Percentiles rank a stretch among this genome's conserved stretches.
These are phyloP conservation scores for Paralichthys olivaceus DNA, from an alignment of 2,113 vertebrate genomes.

Conservation along the genomic window DNA sequence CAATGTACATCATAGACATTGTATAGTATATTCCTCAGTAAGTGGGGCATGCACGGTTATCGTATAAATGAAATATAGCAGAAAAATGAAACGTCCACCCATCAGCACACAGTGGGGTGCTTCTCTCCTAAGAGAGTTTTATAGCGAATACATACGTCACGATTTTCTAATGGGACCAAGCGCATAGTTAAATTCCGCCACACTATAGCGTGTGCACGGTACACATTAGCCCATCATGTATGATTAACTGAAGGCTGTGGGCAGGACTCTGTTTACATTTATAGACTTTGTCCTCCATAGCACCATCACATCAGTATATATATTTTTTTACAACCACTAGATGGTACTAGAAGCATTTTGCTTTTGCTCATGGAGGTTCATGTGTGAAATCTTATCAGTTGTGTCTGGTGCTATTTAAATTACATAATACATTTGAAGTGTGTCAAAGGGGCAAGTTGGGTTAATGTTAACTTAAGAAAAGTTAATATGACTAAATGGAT, in stretches of 20 bases:
- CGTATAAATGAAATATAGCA: slow-evolving; percentile 28
- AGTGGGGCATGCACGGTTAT: slow-evolving; percentile 27
- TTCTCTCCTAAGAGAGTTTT: slow-evolving; percentile 32
- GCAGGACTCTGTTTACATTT: not conserved
- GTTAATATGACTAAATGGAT: not conserved
- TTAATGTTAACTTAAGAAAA: slow-evolving; percentile 2
- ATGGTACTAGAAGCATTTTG: slow-evolving; percentile 76
- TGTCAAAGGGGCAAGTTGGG: not conserved
- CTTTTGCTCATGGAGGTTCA: slow-evolving; percentile 20
- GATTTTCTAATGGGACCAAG: slow-evolving; percentile 40
- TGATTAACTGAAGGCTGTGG: slow-evolving; percentile 43
- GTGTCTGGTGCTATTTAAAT: slow-evolving; percentile 43
- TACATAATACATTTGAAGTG: slow-evolving; percentile 40
- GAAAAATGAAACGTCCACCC: slow-evolving; percentile 19
- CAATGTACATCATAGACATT: slow-evolving; percentile 16
- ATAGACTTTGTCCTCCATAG: not conserved
- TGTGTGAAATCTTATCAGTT: slow-evolving; percentile 16
- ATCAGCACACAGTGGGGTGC: slow-evolving; percentile 47
- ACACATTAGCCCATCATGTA: slow-evolving; percentile 22
- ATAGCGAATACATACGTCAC: slow-evolving; percentile 17
- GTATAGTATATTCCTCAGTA: slow-evolving; percentile 10
- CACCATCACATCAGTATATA: not conserved
- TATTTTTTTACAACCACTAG: slow-evolving; percentile 65
- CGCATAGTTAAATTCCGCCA: slow-evolving; percentile 44
- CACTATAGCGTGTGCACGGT: slow-evolving; percentile 4